Percentiles rank a stretch among this genome's conserved stretches.
Conservation (phyloP, 2,888 invertebrate genomes). For the Operophtera brumata region DNA sequence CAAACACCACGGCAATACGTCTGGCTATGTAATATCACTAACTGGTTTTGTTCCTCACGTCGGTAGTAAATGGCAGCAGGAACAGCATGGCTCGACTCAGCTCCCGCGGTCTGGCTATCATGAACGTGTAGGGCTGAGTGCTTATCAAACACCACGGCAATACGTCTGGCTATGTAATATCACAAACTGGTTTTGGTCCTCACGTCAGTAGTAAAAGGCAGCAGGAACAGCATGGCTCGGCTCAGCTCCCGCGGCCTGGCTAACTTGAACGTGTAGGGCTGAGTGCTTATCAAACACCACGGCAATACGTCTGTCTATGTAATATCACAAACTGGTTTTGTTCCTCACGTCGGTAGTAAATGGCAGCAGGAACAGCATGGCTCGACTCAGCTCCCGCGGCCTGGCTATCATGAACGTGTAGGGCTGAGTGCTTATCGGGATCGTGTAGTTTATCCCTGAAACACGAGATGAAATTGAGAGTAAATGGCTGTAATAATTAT, state of each 20-base stretch:
- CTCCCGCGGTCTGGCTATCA: constrained; percentile 85
- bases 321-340: no score
- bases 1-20: no score
- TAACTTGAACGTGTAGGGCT: no score
- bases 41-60: constrained; percentile 68
- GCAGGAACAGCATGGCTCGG: constrained; percentile 89
- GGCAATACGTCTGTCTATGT: no score
- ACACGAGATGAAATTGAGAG: neutral
- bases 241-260: constrained; percentile 90
- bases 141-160: no score
- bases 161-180: constrained; percentile 27
- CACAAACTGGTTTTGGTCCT: constrained; percentile 36
- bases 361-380: constrained; percentile 90
- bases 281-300: no score
- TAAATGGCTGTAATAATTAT: no score
- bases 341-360: constrained; percentile 84
- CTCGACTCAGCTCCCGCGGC: constrained; percentile 90
- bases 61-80: constrained; percentile 88
- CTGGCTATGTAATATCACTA: constrained; percentile 22
- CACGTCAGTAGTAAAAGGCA: constrained; percentile 88
- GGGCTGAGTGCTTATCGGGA: constrained; percentile 87
- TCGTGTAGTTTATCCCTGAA: constrained; percentile 87
- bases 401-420: constrained; percentile 90
- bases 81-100: constrained; percentile 91
- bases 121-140: no score